phyloP scores from a whole-genome alignment of 2,888 invertebrate species.

The Lobophora halterata region DNA sequence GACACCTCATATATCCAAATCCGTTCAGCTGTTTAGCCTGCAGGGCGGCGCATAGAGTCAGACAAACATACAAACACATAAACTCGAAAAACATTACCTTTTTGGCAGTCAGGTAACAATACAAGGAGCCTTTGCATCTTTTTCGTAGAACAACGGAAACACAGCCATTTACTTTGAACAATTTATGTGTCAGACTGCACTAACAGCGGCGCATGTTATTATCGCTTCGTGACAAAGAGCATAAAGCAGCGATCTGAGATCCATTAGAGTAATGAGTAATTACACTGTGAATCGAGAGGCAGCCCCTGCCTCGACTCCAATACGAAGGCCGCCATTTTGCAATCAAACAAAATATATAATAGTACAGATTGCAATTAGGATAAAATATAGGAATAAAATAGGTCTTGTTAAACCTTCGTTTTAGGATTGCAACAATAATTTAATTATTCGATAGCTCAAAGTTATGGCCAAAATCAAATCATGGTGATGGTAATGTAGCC shows the following conservation, averaged over 20 bases:
- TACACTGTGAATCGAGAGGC: conserved; percentile 52
- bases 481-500: too few relatives aligned
- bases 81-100: too few relatives aligned
- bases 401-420: neutral
- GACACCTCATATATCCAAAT: too few relatives aligned
- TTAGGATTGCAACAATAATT: neutral
- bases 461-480: too few relatives aligned
- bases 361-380: conserved; percentile 33
- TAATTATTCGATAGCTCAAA: too few relatives aligned
- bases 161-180: too few relatives aligned
- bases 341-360: conserved; percentile 42
- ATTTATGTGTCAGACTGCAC: neutral
- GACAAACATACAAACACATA: too few relatives aligned
- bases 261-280: conserved; percentile 72
- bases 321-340: conserved; percentile 60
- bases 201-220: conserved; percentile 34
- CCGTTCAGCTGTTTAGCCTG: too few relatives aligned
- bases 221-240: conserved; percentile 60
- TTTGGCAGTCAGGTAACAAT: too few relatives aligned
- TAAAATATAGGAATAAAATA: neutral
- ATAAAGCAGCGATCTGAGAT: conserved; percentile 52
- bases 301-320: conserved; percentile 42
- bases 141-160: too few relatives aligned
- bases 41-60: too few relatives aligned
- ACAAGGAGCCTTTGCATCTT: too few relatives aligned